Percentiles rank a stretch among this genome's conserved stretches.
Conservation (phyloP, 1,140 invertebrate species). For the Aphis gossypii region DNA sequence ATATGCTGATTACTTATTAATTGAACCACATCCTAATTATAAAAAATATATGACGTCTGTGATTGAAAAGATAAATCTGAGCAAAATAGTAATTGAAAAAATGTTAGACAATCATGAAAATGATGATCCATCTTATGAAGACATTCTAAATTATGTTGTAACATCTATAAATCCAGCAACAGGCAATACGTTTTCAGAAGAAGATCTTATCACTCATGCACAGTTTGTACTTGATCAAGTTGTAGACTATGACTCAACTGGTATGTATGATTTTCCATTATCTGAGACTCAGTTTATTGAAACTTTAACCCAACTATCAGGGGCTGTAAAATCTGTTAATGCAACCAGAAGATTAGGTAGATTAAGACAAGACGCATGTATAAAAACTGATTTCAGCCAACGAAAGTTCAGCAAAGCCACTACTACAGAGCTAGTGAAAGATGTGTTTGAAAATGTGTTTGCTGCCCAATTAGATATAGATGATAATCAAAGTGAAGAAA, state of each 20-base stretch:
- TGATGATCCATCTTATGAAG: conserved; percentile 81
- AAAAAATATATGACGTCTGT: conserved; percentile 74
- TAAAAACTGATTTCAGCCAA: conserved; percentile 64
- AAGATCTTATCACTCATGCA: conserved; percentile 78
- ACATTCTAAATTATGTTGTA: conserved; percentile 70
- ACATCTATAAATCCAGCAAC: conserved; percentile 70
- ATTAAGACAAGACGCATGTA: conserved; percentile 65
- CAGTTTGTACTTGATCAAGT: conserved; percentile 89
- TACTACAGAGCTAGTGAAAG: conserved; percentile 78
- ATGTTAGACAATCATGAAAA: conserved; percentile 70
- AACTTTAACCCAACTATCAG: conserved; percentile 78
- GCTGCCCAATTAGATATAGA: conserved; percentile 75
- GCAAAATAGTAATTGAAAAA: conserved; percentile 84
- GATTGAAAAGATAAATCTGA: conserved; percentile 80
- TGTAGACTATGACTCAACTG: conserved; percentile 74
- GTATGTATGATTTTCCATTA: conserved; percentile 71
- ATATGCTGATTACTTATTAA: conserved; percentile 83
- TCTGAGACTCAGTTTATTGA: conserved; percentile 81
- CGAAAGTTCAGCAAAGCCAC: conserved; percentile 77
- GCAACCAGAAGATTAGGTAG: conserved; percentile 68
- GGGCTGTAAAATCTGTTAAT: conserved; percentile 67
- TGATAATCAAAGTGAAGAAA: conserved; percentile 66
- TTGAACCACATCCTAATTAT: conserved; percentile 78
- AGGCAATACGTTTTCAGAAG: conserved; percentile 75
- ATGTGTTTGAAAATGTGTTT: conserved; percentile 84